These are phyloP conservation scores for Trichosurus vulpecula DNA, from an alignment of 2,797 vertebrate genomes.

Conservation along the genomic window DNA sequence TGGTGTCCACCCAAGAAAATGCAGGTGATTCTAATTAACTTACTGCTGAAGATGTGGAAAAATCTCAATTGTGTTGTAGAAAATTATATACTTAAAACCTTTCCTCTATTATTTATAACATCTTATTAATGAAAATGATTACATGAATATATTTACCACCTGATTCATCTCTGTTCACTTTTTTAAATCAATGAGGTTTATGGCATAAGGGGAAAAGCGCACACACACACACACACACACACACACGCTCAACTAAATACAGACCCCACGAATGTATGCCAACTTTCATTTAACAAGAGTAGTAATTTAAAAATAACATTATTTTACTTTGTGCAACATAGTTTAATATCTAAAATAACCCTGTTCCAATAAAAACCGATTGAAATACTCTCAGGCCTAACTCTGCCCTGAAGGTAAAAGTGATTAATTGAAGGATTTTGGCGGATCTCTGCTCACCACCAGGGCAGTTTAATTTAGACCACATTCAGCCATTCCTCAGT, in stretches of 20 bases:
- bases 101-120: constrained; percentile 84
- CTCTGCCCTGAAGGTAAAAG: constrained; percentile 76
- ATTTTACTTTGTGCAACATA: constrained; percentile 76
- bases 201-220: constrained; percentile 65
- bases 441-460: constrained; percentile 74
- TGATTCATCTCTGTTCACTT: constrained; percentile 81
- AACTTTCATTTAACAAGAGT: constrained; percentile 78
- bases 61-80: constrained; percentile 81
- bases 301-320: constrained; percentile 80
- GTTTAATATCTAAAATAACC: constrained; percentile 79
- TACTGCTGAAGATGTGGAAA: constrained; percentile 85
- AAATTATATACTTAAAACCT: constrained; percentile 83
- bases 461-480: constrained; percentile 79
- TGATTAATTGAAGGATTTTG: constrained; percentile 78
- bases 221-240: constrained; percentile 76
- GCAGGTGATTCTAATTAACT: constrained; percentile 94
- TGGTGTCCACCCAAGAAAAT: constrained; percentile 88
- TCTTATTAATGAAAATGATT: constrained; percentile 85
- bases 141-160: constrained; percentile 83
- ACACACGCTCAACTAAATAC: constrained; percentile 76
- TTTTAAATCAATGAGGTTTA: constrained; percentile 80
- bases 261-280: constrained; percentile 71
- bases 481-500: constrained; percentile 78
- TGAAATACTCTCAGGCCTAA: constrained; percentile 76
- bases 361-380: constrained; percentile 79